Base-by-base conservation (phyloP, 2,113 vertebrate species). In the Acrocephalus arundinaceus region DNA sequence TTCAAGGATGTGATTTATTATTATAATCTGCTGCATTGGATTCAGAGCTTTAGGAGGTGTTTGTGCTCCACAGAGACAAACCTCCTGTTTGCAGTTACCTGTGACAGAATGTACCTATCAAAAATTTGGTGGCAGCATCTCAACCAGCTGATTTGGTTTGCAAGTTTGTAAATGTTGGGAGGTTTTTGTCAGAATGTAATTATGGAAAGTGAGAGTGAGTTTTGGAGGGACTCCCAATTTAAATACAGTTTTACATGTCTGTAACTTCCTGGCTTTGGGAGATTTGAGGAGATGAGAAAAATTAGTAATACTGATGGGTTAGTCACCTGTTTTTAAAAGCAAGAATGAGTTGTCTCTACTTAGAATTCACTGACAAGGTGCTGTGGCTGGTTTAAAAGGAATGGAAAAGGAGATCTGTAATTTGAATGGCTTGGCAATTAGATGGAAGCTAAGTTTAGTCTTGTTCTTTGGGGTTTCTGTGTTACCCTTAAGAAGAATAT, bases 1-100 rank as follows among this genome's bases (percentile, higher is more conserved):
- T 95, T 94, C 87, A 48, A 75, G 93, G 80, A 74, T 57, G 23
- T 93, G 77, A 95, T 94, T 96, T 90, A 66, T 94, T 89, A 39
- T 89, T 87, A 25, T 90, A 83, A 96, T 88, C 33, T 68, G 62
- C 76, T 61, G 45, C 59, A 59, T 43, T 95, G 77, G 30, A 96
- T 95, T 89, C 94, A 70, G 81, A 76, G 79, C 27, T 8, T 3
- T 84, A 65, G 73, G 59, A 81, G 77, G 71, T 92, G 90, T 82
- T 80, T 88, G 74, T 82, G 61, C 80, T 83, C 77, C 91, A 75
- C 83, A 74, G 48, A 94, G 81, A 90, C 91, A 86, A 70, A 80
- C 35, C 66, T 91, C 94, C 87, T 89, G 57, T 85, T 87, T 89
- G 73, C 94, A 74, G 79, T 87, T 65, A 51, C 10, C 11, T 82